A percentile compares a stretch with the other conserved stretches of the same genome.
Conservation (phyloP, 2,888 invertebrate genomes). For the Idaea straminata region DNA sequence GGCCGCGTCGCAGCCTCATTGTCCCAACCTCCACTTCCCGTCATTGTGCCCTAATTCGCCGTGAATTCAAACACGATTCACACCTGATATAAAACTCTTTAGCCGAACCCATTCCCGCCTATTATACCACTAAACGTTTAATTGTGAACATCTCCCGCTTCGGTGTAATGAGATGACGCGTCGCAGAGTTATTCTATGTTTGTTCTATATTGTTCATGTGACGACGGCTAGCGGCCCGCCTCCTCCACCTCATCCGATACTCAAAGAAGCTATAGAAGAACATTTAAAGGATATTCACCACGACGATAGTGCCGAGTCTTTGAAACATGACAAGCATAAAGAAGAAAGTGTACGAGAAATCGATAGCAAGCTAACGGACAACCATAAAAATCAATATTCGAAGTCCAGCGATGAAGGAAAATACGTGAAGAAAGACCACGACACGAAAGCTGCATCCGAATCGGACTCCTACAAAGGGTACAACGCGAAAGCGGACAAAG, state of each 20-base stretch:
- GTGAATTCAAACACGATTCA: conserved; percentile 69
- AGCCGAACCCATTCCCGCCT: conserved; percentile 47
- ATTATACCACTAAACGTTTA: conserved; percentile 47
- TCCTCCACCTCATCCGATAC: conserved; percentile 38
- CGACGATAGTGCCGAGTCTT: conserved; percentile 62
- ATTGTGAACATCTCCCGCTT: conserved; percentile 36
- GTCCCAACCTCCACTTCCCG: conserved; percentile 73
- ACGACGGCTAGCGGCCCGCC: conserved; percentile 26
- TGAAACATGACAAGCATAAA: conserved; percentile 68
- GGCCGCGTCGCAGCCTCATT: conserved; percentile 60
- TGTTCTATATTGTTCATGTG: conserved; percentile 49
- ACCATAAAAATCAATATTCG: conserved; percentile 65
- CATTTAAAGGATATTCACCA: conserved; percentile 70
- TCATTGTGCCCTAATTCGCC: conserved; percentile 72
- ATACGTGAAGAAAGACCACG: conserved; percentile 71
- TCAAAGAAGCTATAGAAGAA: conserved; percentile 73
- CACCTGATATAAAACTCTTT: conserved; percentile 70
- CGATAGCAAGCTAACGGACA: conserved; percentile 64
- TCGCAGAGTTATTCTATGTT: conserved; percentile 43
- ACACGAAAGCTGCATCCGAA: conserved; percentile 65
- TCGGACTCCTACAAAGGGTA: conserved; percentile 70
- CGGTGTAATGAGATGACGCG: conserved; percentile 61
- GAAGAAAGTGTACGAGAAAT: conserved; percentile 71
- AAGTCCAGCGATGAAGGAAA: conserved; percentile 72
- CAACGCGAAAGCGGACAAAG: conserved; percentile 64